Evolutionary conservation across 2,888 invertebrate genomes (phyloP), one percentile per base, ranked within the genome.

Genomic region (Theretra japonica): DNA sequence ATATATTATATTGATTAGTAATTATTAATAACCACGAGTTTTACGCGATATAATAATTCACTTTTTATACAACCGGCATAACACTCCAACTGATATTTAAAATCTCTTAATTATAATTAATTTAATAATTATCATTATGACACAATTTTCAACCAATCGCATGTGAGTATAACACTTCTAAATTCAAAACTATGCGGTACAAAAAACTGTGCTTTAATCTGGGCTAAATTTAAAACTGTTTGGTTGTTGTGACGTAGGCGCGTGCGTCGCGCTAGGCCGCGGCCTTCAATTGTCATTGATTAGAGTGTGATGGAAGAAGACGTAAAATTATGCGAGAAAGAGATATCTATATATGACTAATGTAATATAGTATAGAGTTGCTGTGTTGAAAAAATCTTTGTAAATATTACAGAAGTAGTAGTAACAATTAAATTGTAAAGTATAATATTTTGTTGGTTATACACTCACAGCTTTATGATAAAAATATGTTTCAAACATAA

Each of bases 221-320:
- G 23, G 65, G 65, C 48, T 65, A 65, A 48, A 48, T 65, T 65
- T 23, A 65, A 65, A 23, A 15, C n/a, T 65, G 48, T 11, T 23
- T 70, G 33, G 41, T 50, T 53, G n/a, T 19, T 28, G 30, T 68
- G 65, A 72, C 72, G 68, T 56, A 70, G 48, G 53, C 60, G 53
- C 82, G 83, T 70, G 77, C 74, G 68, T 74, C 75, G 79, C 80
- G 80, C 80, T 71, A 79, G 81, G 81, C 76, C 73, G 72, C 73
- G 75, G 73, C 75, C 76, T 81, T 79, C 73, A 70, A 85, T 84
- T 83, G 78, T 79, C 59, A 59, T 48, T 48, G 65, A 60, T 79
- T 78, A 76, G 77, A 75, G 72, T 76, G 72, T 73, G 74, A 80
- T 76, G 8, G 33, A 6, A 23, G 33, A 62, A 30, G 30, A 21